Evolutionary conservation across 2,797 vertebrate species (phyloP).

Genomic region (Gastrophryne carolinensis): DNA sequence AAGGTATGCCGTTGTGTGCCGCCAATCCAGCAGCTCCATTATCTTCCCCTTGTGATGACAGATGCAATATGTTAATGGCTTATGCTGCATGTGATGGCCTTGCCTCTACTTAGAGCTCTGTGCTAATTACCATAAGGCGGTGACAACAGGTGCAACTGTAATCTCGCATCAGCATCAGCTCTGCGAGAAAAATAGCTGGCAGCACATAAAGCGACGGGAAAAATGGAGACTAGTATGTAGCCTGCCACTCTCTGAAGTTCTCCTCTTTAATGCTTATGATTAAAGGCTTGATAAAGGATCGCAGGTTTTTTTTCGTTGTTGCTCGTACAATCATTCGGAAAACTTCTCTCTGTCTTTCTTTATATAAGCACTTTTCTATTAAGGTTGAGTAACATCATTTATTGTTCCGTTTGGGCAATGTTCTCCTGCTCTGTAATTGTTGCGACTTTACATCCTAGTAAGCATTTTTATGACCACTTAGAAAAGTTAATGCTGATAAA

Average conservation of each 20-base stretch:
- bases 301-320: conserved; percentile 61
- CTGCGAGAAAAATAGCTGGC: conserved; percentile 68
- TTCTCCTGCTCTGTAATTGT: conserved; percentile 53
- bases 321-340: conserved; percentile 68
- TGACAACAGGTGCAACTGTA: conserved; percentile 82
- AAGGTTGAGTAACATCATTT: conserved; percentile 60
- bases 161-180: conserved; percentile 70
- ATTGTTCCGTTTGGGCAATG: conserved; percentile 61
- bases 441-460: conserved; percentile 40
- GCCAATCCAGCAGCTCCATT: conserved; percentile 68
- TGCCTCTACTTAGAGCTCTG: conserved; percentile 75
- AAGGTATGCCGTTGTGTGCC: conserved; percentile 69
- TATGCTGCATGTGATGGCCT: conserved; percentile 71
- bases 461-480: conserved; percentile 44
- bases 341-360: conserved; percentile 61
- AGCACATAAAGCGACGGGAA: conserved; percentile 68
- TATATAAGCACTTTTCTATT: conserved; percentile 67
- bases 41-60: conserved; percentile 74
- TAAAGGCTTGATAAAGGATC: conserved; percentile 64
- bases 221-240: conserved; percentile 74
- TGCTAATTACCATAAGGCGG: conserved; percentile 78
- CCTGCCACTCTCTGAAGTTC: conserved; percentile 67
- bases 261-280: conserved; percentile 69
- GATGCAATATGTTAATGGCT: conserved; percentile 82
- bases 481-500: conserved; percentile 38